Evolutionary conservation across 2,113 vertebrate species (phyloP).

Genomic region (Brienomyrus longianalis): DNA sequence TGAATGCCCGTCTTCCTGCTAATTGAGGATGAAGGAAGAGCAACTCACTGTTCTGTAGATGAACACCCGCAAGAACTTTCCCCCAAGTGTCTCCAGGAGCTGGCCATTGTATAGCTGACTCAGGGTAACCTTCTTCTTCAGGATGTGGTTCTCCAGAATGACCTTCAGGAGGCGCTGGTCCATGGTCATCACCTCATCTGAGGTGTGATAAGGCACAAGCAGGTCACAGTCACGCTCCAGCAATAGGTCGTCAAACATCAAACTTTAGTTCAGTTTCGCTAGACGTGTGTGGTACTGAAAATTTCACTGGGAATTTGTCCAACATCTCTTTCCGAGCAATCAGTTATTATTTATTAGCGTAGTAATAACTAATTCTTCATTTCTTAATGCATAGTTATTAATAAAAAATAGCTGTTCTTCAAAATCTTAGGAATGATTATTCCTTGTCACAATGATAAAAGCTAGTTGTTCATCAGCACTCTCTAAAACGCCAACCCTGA

Average conservation of each 20-base stretch:
- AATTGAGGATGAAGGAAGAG: background rate
- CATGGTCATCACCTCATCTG: constrained; percentile 73
- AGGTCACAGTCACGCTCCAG: background rate
- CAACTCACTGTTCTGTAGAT: constrained; percentile 90
- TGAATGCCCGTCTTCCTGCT: background rate
- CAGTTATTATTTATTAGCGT: background rate
- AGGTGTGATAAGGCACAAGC: background rate
- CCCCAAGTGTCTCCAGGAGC: constrained; percentile 78
- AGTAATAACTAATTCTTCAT: background rate
- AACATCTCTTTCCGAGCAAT: background rate
- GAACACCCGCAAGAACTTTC: constrained; percentile 83
- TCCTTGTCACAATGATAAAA: background rate
- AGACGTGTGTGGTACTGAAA: background rate
- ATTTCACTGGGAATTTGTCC: background rate
- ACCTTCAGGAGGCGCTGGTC: constrained; percentile 71
- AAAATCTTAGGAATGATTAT: background rate
- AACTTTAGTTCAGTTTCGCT: background rate
- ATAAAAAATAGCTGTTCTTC: background rate
- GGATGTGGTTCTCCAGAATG: constrained; percentile 85
- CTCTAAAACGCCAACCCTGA: background rate
- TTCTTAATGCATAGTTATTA: background rate
- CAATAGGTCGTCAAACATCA: background rate
- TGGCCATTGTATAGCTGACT: constrained; percentile 90
- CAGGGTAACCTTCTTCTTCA: constrained; percentile 83
- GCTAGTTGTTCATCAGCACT: background rate